Conservation (phyloP, 2,888 invertebrate species). For the Oasisia sp. region DNA sequence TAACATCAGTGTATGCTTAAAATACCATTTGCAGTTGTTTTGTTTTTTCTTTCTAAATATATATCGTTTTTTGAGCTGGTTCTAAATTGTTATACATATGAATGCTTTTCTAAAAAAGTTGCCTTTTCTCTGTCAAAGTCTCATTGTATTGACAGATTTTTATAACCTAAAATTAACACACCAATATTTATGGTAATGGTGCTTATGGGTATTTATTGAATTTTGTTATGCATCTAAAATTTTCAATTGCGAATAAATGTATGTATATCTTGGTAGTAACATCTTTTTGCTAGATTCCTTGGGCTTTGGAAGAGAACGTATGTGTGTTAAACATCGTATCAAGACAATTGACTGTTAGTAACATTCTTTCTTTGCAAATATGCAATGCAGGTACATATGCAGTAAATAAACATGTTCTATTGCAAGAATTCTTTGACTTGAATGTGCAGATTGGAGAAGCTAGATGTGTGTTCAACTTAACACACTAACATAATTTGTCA, state of each 20-base stretch:
- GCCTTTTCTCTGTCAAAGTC: background rate
- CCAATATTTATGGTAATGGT: background rate
- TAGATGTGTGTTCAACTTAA: background rate
- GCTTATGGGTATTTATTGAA: background rate
- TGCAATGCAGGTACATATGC: background rate
- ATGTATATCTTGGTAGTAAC: background rate
- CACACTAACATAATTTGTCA: background rate
- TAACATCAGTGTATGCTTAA: background rate
- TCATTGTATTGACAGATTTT: background rate
- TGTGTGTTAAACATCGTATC: background rate
- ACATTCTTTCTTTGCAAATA: background rate
- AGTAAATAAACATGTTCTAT: constrained; percentile 3
- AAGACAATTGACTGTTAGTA: background rate
- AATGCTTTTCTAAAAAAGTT: background rate
- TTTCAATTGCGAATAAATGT: background rate
- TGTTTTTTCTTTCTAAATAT: background rate
- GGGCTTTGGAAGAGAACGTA: background rate
- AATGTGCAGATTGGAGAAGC: background rate
- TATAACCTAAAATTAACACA: background rate
- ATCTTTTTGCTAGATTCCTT: constrained; percentile 7
- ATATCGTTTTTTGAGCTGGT: too few species aligned
- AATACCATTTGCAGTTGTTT: background rate
- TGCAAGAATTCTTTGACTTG: background rate
- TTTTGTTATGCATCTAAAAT: background rate
- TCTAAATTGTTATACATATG: background rate